Conservation (phyloP, 2,797 vertebrate genomes). For the Enteromius paludinosus region DNA sequence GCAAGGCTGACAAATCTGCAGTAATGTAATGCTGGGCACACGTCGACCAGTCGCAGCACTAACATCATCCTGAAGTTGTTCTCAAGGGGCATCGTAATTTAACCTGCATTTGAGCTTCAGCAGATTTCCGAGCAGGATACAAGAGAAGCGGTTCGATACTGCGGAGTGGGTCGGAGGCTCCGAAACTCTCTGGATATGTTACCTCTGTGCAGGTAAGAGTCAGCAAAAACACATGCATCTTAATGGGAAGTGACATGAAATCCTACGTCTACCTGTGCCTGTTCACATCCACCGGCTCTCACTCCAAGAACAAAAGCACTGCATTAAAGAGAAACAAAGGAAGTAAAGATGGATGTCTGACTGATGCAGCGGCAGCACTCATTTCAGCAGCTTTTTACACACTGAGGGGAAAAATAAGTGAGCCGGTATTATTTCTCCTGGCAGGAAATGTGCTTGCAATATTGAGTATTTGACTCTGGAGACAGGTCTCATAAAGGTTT, state of each 20-base stretch:
- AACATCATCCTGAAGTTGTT: conserved; percentile 50
- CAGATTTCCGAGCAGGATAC: conserved; percentile 54
- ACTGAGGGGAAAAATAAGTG: conserved; percentile 61
- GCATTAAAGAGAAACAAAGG: conserved; percentile 1
- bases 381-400: conserved; percentile 54
- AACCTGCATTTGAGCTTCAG: conserved; percentile 54
- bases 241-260: conserved; percentile 10
- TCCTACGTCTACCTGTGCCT: not conserved
- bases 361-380: conserved; percentile 51
- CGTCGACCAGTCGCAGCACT: conserved; percentile 52
- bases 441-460: conserved; percentile 73
- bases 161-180: not conserved
- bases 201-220: not conserved
- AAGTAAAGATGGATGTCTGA: conserved; percentile 24
- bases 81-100: conserved; percentile 54
- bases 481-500: conserved; percentile 70
- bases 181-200: not conserved
- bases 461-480: conserved; percentile 68
- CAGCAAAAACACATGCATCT: conserved; percentile 45
- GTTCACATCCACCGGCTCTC: not conserved
- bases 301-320: not conserved
- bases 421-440: conserved; percentile 70
- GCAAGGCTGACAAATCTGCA: conserved; percentile 77
- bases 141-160: conserved; percentile 52
- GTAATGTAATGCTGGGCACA: conserved; percentile 76